Conservation (phyloP, 2,888 invertebrate species). For the Adelphocoris suturalis region DNA sequence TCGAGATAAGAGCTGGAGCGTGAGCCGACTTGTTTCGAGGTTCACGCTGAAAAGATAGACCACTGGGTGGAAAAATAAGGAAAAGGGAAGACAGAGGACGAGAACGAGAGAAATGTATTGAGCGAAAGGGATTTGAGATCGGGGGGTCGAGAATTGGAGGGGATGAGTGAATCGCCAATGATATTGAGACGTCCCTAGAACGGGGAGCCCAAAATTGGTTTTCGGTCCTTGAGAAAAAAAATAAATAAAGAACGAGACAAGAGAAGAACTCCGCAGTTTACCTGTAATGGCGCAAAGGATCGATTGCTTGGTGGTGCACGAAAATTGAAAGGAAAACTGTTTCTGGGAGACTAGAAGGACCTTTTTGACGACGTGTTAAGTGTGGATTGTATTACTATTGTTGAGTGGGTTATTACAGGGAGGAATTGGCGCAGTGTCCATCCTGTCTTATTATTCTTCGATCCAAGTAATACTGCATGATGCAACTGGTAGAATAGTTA, state of each 20-base stretch:
- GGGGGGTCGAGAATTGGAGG: not conserved
- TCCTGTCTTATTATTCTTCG: too few relatives aligned
- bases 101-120: not conserved
- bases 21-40: slow-evolving; percentile 1
- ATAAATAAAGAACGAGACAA: not conserved
- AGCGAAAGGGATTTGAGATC: not conserved
- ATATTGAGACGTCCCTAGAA: not conserved
- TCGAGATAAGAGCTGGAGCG: slow-evolving; percentile 15
- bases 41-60: not conserved
- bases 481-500: too few relatives aligned
- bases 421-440: too few relatives aligned
- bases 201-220: not conserved
- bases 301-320: not conserved
- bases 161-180: not conserved
- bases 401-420: too few relatives aligned
- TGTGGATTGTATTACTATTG: too few relatives aligned
- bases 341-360: too few relatives aligned
- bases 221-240: not conserved
- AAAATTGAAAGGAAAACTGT: slow-evolving; percentile 7
- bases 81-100: not conserved
- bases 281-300: not conserved
- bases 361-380: too few relatives aligned
- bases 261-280: not conserved
- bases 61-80: not conserved
- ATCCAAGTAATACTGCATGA: too few relatives aligned